These are phyloP conservation scores for Ips nitidus DNA, from an alignment of 1,140 invertebrate species.

Conservation along the genomic window DNA sequence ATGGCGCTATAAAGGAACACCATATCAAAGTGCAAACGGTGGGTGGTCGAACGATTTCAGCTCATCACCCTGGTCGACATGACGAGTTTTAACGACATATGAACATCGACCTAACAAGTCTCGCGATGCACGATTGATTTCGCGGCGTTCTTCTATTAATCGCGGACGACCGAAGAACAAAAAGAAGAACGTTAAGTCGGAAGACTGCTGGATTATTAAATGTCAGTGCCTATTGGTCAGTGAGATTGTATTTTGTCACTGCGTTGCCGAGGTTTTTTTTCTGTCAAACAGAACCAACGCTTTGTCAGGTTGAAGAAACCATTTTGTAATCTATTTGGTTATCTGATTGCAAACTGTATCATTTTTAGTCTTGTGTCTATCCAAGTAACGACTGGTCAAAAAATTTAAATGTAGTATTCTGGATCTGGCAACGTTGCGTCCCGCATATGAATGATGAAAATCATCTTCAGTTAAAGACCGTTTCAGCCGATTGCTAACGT, in stretches of 20 bases:
- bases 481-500: slow-evolving; percentile 6
- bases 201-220: slow-evolving; percentile 27
- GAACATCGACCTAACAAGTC: slow-evolving; percentile 33
- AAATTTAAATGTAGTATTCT: neutral
- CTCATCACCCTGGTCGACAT: slow-evolving; percentile 26
- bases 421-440: neutral
- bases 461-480: neutral
- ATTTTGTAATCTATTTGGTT: too few relatives aligned
- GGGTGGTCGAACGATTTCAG: slow-evolving; percentile 27
- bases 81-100: slow-evolving; percentile 33
- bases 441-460: slow-evolving; percentile 2
- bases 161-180: slow-evolving; percentile 24
- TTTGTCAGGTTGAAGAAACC: too few relatives aligned
- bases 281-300: too few relatives aligned
- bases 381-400: neutral
- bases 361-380: too few relatives aligned
- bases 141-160: slow-evolving; percentile 32
- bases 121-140: slow-evolving; percentile 34
- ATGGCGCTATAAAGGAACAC: slow-evolving; percentile 13
- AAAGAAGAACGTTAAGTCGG: slow-evolving; percentile 22
- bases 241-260: neutral
- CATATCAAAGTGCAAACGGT: slow-evolving; percentile 26
- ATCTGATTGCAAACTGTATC: too few relatives aligned
- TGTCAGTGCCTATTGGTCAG: slow-evolving; percentile 10
- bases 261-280: neutral